Base-by-base conservation (phyloP, 2,797 vertebrate genomes). In the Sebastes melanostomus region DNA sequence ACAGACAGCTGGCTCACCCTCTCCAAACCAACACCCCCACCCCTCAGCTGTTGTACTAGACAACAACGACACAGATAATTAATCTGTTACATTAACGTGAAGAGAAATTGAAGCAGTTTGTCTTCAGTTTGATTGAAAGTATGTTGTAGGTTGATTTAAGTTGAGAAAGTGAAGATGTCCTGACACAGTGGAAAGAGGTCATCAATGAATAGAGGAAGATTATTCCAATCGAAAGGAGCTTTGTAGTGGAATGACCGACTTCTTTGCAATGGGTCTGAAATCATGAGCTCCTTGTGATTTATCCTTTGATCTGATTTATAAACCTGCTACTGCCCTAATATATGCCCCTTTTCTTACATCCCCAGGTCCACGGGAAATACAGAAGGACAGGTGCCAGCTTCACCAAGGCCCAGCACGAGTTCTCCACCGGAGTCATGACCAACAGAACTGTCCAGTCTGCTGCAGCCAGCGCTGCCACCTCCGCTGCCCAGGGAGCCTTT, bases 361-460 rank as follows among this genome's bases (percentile, higher is more conserved):
- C 34, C 4, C 75, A 99, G 98, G 98, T 99, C 63, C 98, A 99
- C 60, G 96, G 97, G 11, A 94, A 97, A 83, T 99, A 99, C 81
- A 97, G 98, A 16, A 93, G 95, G 75, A 98, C 98, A 0, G 97
- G 98, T 9, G 98, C 98, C 90, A 99, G 97, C 89, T 99, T 99
- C 95, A 95, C 96, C 71, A 97, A 98, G 84, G 98, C 98, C 4
- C 98, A 99, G 89, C 96, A 97, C 66, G 98, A 99, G 91, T 98
- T 99, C 83, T 98, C 98, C 71, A 95, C 96, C 25, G 98, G 96
- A 46, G 97, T 99, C 88, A 91, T 99, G 86, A 96, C 93, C 86
- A 99, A 95, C 93, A 94, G 95, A 66, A 93, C 90, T 75, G 95
- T 99, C 92, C 98, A 97, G 90, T 95, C 25, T 0, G 96, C 97